These are phyloP conservation scores for Caradrina kadenii DNA, from an alignment of 2,888 invertebrate genomes.

Conservation along the genomic window DNA sequence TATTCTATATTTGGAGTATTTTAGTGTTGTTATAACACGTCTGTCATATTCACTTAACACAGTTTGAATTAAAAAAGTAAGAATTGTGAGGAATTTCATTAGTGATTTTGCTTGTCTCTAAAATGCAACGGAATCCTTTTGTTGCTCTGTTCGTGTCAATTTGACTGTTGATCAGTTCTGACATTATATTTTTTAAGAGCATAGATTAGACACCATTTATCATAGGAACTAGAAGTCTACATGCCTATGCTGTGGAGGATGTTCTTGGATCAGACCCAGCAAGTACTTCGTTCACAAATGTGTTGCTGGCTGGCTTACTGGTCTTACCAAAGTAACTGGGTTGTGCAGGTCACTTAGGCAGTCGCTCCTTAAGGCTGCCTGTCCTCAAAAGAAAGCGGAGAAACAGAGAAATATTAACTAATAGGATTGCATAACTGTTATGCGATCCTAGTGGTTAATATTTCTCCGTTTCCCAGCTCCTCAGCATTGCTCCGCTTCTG, in stretches of 20 bases:
- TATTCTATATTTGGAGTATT: constrained; percentile 71
- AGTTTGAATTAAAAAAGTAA: constrained; percentile 54
- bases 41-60: constrained; percentile 64
- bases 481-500: no score
- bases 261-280: not conserved
- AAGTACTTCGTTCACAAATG: not conserved
- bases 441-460: no score
- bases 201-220: not conserved
- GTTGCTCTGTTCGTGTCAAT: constrained; percentile 4
- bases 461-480: no score
- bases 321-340: no score
- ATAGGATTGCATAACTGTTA: no score
- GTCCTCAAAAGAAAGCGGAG: no score
- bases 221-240: not conserved
- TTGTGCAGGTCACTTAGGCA: no score
- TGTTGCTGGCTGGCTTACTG: no score
- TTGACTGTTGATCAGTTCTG: constrained; percentile 7
- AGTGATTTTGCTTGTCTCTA: constrained; percentile 58
- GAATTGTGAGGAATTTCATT: constrained; percentile 65
- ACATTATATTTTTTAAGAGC: constrained; percentile 1
- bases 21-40: constrained; percentile 76
- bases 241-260: not conserved
- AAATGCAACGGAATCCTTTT: constrained; percentile 14
- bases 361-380: no score
- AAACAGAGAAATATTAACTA: no score